Evolutionary conservation across 2,797 vertebrate genomes (phyloP).

Genomic region (Acanthurus tractus): DNA sequence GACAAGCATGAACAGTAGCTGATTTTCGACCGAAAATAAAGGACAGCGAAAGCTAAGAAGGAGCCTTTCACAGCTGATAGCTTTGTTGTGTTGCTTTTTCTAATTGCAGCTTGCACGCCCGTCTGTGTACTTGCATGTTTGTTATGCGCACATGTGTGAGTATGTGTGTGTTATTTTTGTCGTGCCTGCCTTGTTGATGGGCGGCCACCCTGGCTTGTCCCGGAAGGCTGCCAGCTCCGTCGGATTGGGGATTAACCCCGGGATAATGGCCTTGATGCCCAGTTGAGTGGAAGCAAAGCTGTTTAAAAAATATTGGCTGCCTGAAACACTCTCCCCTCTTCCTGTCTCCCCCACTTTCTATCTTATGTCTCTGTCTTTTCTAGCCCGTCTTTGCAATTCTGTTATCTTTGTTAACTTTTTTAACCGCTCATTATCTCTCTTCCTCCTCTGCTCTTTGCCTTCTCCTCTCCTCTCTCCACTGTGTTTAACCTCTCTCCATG

Average conservation of each 20-base stretch:
- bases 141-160: slow-evolving; percentile 50
- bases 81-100: slow-evolving; percentile 57
- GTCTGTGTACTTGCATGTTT: slow-evolving; percentile 44
- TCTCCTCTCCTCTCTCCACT: slow-evolving; percentile 15
- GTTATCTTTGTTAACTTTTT: slow-evolving; percentile 39
- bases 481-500: slow-evolving; percentile 4
- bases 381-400: slow-evolving; percentile 27
- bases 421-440: slow-evolving; percentile 40
- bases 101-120: slow-evolving; percentile 66
- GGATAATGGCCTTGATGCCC: slow-evolving; percentile 87
- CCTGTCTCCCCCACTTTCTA: slow-evolving; percentile 64
- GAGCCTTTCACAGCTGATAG: slow-evolving; percentile 52
- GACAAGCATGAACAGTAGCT: slow-evolving; percentile 31
- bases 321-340: slow-evolving; percentile 76
- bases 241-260: slow-evolving; percentile 86
- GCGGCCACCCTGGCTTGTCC: slow-evolving; percentile 81
- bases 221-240: slow-evolving; percentile 81
- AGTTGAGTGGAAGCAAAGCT: slow-evolving; percentile 87
- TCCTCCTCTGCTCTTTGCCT: not conserved
- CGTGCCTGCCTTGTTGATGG: slow-evolving; percentile 77
- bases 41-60: slow-evolving; percentile 43
- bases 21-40: slow-evolving; percentile 33
- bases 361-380: slow-evolving; percentile 57
- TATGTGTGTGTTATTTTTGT: slow-evolving; percentile 76
- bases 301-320: slow-evolving; percentile 87